phyloP scores from a whole-genome alignment of 2,113 vertebrate genomes.

The Sander vitreus region DNA sequence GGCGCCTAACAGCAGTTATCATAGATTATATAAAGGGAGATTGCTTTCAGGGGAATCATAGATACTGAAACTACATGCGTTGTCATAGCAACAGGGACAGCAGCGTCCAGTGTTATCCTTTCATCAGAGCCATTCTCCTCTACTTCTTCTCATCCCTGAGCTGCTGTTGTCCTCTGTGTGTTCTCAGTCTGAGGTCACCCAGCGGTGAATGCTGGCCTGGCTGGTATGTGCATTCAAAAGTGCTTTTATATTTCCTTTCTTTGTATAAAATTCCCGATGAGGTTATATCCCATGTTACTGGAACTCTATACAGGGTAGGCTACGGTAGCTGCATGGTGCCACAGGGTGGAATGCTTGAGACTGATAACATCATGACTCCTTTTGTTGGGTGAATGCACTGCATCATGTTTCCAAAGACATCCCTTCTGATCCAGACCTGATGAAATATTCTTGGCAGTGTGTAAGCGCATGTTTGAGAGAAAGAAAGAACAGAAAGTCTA shows the following conservation, averaged over 20 bases:
- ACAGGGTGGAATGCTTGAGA: conserved; percentile 53
- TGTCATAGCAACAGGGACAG: conserved; percentile 51
- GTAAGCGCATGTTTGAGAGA: neutral
- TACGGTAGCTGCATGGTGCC: conserved; percentile 45
- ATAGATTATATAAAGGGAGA: conserved; percentile 12
- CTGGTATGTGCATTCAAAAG: conserved; percentile 28
- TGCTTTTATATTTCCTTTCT: conserved; percentile 35
- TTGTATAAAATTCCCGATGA: neutral
- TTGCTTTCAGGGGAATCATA: conserved; percentile 37
- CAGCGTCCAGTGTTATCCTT: conserved; percentile 59
- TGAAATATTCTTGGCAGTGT: conserved; percentile 59
- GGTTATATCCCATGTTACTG: conserved; percentile 34
- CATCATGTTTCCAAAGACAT: conserved; percentile 74
- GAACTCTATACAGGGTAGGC: conserved; percentile 27
- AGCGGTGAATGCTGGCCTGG: conserved; percentile 47
- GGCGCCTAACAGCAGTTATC: neutral
- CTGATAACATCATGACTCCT: conserved; percentile 62
- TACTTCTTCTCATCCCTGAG: conserved; percentile 33
- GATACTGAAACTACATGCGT: conserved; percentile 49
- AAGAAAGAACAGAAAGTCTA: neutral
- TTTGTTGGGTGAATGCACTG: conserved; percentile 70
- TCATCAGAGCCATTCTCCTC: conserved; percentile 62
- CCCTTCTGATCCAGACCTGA: conserved; percentile 66
- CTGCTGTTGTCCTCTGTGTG: conserved; percentile 38
- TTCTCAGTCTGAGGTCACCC: conserved; percentile 56